These are phyloP conservation scores for Scaptomyza graminum DNA, from an alignment of 1,140 invertebrate genomes.

Conservation along the genomic window DNA sequence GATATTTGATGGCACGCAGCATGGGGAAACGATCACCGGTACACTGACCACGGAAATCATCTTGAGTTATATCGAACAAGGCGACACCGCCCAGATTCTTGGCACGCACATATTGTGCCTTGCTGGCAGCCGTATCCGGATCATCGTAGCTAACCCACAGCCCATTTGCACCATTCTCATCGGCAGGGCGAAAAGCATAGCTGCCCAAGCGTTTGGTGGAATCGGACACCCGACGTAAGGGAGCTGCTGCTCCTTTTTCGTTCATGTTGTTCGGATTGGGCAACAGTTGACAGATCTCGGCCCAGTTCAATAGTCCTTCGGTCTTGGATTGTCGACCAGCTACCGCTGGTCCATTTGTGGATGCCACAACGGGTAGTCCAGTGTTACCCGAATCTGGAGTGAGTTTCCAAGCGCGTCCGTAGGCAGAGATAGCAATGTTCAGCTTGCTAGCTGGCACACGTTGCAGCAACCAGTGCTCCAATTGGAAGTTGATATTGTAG, in stretches of 20 bases:
- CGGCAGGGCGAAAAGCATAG: constrained; percentile 89
- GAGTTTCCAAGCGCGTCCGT: constrained; percentile 93
- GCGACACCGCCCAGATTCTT: constrained; percentile 93
- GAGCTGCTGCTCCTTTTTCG: constrained; percentile 85
- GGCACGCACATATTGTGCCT: constrained; percentile 89
- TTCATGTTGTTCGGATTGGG: constrained; percentile 86
- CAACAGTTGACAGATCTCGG: constrained; percentile 91
- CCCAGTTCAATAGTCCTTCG: constrained; percentile 90
- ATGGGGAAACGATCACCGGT: constrained; percentile 91
- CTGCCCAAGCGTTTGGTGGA: constrained; percentile 90
- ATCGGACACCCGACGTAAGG: constrained; percentile 88
- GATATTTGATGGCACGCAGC: constrained; percentile 86
- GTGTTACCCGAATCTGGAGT: constrained; percentile 88
- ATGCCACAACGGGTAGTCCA: constrained; percentile 89
- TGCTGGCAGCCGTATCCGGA: constrained; percentile 91
- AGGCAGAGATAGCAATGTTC: constrained; percentile 92
- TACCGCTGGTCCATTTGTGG: constrained; percentile 87
- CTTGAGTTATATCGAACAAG: constrained; percentile 91
- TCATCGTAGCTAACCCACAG: constrained; percentile 97
- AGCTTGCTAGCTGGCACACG: constrained; percentile 90
- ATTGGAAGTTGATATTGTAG: constrained; percentile 87
- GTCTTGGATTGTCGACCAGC: constrained; percentile 87
- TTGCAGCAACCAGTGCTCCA: constrained; percentile 87
- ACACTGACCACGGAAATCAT: constrained; percentile 93
- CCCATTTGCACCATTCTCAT: constrained; percentile 87